These are phyloP conservation scores for Microvelia longipes DNA, from an alignment of 1,140 invertebrate genomes.

Conservation along the genomic window DNA sequence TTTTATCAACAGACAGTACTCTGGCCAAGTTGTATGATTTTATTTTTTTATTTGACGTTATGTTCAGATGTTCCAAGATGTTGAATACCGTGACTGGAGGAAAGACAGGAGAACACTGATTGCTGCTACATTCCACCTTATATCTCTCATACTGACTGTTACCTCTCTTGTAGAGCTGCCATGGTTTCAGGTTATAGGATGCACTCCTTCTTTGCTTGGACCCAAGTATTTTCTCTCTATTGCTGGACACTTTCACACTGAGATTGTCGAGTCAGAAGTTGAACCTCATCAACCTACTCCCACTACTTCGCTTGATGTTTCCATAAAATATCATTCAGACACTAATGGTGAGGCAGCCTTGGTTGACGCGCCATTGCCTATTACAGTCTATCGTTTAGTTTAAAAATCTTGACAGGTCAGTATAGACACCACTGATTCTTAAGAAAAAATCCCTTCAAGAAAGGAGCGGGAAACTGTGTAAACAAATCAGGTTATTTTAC, in stretches of 20 bases:
- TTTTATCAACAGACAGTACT: no score
- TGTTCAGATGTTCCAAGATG: no score
- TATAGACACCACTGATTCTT: no score
- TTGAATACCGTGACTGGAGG: not conserved
- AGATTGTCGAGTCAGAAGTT: not conserved
- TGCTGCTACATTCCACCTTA: not conserved
- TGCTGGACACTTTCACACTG: not conserved
- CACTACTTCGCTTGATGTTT: not conserved
- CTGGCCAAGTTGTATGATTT: no score
- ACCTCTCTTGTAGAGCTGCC: not conserved
- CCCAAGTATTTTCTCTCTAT: not conserved
- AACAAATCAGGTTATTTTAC: no score
- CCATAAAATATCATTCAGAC: not conserved
- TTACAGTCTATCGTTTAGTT: no score
- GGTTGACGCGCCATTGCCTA: no score
- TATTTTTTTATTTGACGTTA: no score
- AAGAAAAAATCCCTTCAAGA: no score
- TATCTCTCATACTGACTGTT: not conserved
- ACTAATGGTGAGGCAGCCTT: no score
- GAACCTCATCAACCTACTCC: not conserved
- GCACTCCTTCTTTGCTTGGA: not conserved
- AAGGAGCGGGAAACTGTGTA: no score
- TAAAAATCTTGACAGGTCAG: no score
- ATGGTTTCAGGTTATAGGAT: not conserved
- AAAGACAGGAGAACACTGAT: not conserved